phyloP scores from a whole-genome alignment of 2,113 vertebrate species.

The Athene cunicularia region DNA sequence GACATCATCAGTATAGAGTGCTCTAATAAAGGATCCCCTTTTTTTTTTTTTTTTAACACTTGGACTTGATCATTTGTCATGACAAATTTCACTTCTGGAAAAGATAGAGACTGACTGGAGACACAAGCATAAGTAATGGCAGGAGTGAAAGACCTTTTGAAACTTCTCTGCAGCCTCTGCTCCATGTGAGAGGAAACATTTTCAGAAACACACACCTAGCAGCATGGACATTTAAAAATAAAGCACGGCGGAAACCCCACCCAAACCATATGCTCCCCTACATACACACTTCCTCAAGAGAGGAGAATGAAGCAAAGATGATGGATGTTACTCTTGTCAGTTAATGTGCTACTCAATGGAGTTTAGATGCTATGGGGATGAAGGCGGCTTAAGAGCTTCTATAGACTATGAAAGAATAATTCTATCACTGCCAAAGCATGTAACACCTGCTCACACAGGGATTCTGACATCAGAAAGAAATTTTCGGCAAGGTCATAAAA shows the following conservation, averaged over 20 bases:
- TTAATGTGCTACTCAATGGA: conserved; percentile 36
- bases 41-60: neutral
- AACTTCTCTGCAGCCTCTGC: neutral
- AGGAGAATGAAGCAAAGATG: conserved; percentile 9
- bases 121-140: neutral
- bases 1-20: neutral
- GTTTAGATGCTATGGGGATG: conserved; percentile 20
- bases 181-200: neutral
- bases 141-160: neutral
- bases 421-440: conserved; percentile 1
- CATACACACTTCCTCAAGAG: neutral
- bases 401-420: conserved; percentile 35
- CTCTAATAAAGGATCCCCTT: neutral
- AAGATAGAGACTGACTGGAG: neutral
- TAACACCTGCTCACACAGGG: neutral
- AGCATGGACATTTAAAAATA: neutral
- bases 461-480: conserved; percentile 10
- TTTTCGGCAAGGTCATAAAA: neutral
- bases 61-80: neutral
- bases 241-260: neutral
- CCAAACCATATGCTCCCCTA: neutral
- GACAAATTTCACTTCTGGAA: neutral
- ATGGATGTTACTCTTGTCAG: conserved; percentile 21
- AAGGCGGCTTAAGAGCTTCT: conserved; percentile 31
- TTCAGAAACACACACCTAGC: neutral